These are phyloP conservation scores for Epizoanthus scotinus DNA, from an alignment of 92 coral and sea anemone species.

Conservation along the genomic window DNA sequence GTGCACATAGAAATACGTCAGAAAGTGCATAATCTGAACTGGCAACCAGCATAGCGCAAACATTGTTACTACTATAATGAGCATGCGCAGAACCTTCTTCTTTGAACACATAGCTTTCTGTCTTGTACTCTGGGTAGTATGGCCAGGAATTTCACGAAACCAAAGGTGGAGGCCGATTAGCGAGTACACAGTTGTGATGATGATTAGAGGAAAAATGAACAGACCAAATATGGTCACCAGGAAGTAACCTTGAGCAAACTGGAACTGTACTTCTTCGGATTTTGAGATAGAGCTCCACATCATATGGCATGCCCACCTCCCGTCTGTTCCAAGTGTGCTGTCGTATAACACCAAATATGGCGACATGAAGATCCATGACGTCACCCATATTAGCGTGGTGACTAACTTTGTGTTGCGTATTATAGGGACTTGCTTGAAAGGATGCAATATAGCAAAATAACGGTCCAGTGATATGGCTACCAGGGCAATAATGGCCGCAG, in stretches of 20 bases:
- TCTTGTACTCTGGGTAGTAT: slow-evolving; percentile 54
- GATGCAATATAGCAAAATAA: slow-evolving; percentile 83
- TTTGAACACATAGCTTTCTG: slow-evolving; percentile 68
- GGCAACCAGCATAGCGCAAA: slow-evolving; percentile 89
- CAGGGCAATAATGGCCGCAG: slow-evolving; percentile 75
- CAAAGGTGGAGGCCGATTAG: slow-evolving; percentile 77
- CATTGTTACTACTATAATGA: slow-evolving; percentile 68
- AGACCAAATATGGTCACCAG: slow-evolving; percentile 62
- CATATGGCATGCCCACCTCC: slow-evolving; percentile 65
- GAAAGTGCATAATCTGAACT: slow-evolving; percentile 68
- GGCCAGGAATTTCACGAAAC: slow-evolving; percentile 80
- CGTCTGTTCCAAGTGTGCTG: slow-evolving; percentile 38
- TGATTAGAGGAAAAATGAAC: slow-evolving; percentile 60
- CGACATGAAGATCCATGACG: slow-evolving; percentile 65
- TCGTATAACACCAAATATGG: slow-evolving; percentile 75
- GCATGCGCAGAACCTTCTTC: slow-evolving; percentile 87
- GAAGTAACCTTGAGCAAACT: slow-evolving; percentile 70
- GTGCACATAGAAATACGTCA: slow-evolving; percentile 50
- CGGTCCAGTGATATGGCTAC: slow-evolving; percentile 85
- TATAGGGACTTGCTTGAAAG: slow-evolving; percentile 72
- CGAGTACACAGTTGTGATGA: slow-evolving; percentile 63
- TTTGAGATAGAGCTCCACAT: slow-evolving; percentile 60
- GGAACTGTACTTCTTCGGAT: slow-evolving; percentile 32
- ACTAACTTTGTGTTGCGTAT: slow-evolving; percentile 83
- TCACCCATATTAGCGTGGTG: slow-evolving; percentile 72